Evolutionary conservation across 2,797 vertebrate species (phyloP), one percentile per base, ranked within the genome.

Genomic region (Cygnus olor): DNA sequence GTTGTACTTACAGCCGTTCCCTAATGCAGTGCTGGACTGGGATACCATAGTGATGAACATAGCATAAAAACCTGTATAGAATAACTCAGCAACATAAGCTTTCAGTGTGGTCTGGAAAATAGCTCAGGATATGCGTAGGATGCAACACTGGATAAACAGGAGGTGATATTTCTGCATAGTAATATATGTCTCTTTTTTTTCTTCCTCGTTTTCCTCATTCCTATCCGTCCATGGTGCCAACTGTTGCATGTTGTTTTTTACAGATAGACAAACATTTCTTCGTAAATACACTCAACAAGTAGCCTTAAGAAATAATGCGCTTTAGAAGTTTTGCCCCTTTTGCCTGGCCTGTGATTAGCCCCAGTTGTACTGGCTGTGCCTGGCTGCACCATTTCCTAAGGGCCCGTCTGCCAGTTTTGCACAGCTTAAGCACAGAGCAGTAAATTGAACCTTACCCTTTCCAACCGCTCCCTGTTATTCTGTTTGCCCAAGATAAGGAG

Each of bases 361-460:
- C 9, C 36, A 47, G 14, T 45, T 5, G 2, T 45, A 12, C 74
- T 40, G 42, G 28, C 54, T 87, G 54, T 65, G 51, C n/a, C 36
- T 66, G 89, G 24, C 73, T 85, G 74, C 58, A 90, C 57, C 30
- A 21, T 89, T 92, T 89, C 91, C 89, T 45, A 64, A 80, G 94
- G 40, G 53, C 73, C 11, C 8, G 14, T 84, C 83, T 87, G 60
- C 20, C 78, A 42, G 64, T 40, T 63, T 14, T 81, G 45, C 19
- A 12, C 45, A 51, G 54, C 58, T 85, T 81, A 69, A 90, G 51
- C 34, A 93, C 28, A 63, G 63, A 63, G 64, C 45, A 72, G 71
- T 10, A 72, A 82, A 85, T 24, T 85, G 84, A 89, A 90, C 90
- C 78, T 94, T 94, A 89, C 42, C 78, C 92, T 76, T 95, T 89